A percentile compares a stretch with the other conserved stretches of the same genome.
These are phyloP conservation scores for Auanema sp. DNA, from an alignment of 2,888 invertebrate species.

Conservation along the genomic window DNA sequence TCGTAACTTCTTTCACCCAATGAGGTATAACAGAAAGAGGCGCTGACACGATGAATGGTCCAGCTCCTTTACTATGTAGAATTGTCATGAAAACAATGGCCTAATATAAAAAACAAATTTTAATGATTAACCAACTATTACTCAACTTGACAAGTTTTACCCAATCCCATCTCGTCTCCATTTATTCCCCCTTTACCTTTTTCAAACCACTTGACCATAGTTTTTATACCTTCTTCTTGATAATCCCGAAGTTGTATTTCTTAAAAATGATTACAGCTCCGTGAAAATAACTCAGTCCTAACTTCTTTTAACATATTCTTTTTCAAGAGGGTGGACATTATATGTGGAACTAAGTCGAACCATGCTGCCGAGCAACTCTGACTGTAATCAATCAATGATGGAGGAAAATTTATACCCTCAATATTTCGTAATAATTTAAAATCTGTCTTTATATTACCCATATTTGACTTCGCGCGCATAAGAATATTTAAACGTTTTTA, in stretches of 20 bases:
- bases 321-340: no score
- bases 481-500: no score
- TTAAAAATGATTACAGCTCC: conserved; percentile 3
- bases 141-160: conserved; percentile 18
- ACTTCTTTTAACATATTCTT: no score
- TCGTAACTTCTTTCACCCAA: conserved; percentile 12
- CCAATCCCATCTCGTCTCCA: conserved; percentile 20
- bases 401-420: no score
- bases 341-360: no score
- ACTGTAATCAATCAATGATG: no score
- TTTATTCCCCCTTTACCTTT: conserved; percentile 14
- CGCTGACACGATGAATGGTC: conserved; percentile 15
- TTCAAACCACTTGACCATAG: conserved; percentile 13
- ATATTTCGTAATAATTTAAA: no score
- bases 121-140: no score
- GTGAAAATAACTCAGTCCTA: no score
- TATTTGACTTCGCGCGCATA: no score
- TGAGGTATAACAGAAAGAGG: conserved; percentile 16
- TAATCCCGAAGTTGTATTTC: conserved; percentile 10
- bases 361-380: no score
- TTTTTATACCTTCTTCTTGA: conserved; percentile 10
- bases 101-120: neutral
- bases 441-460: no score
- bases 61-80: neutral
- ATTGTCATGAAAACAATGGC: conserved; percentile 7